Percentiles rank a stretch among this genome's conserved stretches.
phyloP scores from a whole-genome alignment of 2,888 invertebrate species.

The Rhagonycha fulva region DNA sequence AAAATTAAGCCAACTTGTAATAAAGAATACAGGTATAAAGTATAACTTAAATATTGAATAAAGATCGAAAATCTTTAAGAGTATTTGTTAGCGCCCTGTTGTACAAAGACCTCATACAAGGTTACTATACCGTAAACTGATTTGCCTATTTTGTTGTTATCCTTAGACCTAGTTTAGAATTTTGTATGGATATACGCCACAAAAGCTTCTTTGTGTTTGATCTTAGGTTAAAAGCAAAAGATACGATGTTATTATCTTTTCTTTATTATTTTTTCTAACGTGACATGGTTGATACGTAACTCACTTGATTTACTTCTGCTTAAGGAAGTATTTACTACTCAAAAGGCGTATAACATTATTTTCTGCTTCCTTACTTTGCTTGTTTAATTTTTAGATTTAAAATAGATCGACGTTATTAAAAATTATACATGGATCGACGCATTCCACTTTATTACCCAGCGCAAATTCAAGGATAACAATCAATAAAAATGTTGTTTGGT shows the following conservation, averaged over 20 bases:
- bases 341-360: constrained; percentile 50
- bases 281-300: constrained; percentile 9
- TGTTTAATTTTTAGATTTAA: constrained; percentile 36
- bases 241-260: constrained; percentile 23
- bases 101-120: constrained; percentile 28
- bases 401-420: background rate
- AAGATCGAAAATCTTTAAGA: constrained; percentile 19
- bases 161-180: constrained; percentile 20
- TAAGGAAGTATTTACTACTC: constrained; percentile 15
- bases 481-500: background rate
- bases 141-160: constrained; percentile 40
- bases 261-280: constrained; percentile 17
- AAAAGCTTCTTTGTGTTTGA: constrained; percentile 16
- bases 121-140: constrained; percentile 40
- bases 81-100: constrained; percentile 29
- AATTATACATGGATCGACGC: background rate
- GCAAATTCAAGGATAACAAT: background rate
- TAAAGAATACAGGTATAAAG: constrained; percentile 9
- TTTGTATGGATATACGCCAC: constrained; percentile 19
- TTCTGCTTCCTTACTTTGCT: constrained; percentile 46
- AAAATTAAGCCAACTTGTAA: background rate
- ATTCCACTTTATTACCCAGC: background rate
- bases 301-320: constrained; percentile 12
- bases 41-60: constrained; percentile 23
- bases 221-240: constrained; percentile 14